Evolutionary conservation across 1,140 invertebrate genomes (phyloP).

Genomic region (Hyposmocoma kahamanoa): DNA sequence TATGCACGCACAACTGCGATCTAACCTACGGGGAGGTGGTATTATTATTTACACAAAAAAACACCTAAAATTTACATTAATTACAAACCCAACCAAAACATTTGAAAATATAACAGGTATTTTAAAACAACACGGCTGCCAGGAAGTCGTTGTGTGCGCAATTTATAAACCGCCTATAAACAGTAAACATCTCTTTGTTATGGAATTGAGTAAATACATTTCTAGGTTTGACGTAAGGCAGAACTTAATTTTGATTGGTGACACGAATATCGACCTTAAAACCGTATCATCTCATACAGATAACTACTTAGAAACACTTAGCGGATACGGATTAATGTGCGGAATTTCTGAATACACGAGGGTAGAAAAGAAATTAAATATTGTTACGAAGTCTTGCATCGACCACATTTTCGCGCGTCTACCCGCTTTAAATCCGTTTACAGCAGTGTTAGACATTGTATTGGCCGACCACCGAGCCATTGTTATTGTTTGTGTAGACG

Average conservation of each 20-base stretch:
- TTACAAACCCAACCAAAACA: too few relatives aligned
- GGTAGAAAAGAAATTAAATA: too few relatives aligned
- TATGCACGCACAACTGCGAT: neutral
- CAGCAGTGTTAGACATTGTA: constrained; percentile 30
- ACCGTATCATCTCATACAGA: constrained; percentile 17
- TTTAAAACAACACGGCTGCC: constrained; percentile 12
- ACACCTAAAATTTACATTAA: too few relatives aligned
- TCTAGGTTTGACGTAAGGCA: constrained; percentile 12
- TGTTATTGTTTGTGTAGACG: constrained; percentile 17
- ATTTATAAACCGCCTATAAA: constrained; percentile 27
- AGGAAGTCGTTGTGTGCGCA: constrained; percentile 17
- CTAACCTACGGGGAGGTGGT: neutral
- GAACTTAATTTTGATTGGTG: constrained; percentile 23
- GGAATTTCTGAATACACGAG: constrained; percentile 29
- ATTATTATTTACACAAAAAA: too few relatives aligned
- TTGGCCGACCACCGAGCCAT: constrained; percentile 28
- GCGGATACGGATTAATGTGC: constrained; percentile 27
- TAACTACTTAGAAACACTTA: constrained; percentile 25
- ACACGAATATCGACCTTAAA: constrained; percentile 34
- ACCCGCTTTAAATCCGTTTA: constrained; percentile 24
- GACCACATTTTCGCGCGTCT: constrained; percentile 33
- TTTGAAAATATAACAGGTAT: constrained; percentile 21
- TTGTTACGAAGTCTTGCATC: constrained; percentile 28
- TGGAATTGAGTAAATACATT: constrained; percentile 22
- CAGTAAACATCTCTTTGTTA: constrained; percentile 22